A percentile compares a stretch with the other conserved stretches of the same genome.
Evolutionary conservation across 2,888 invertebrate genomes (phyloP).

Genomic region (Pseudococcus longispinus): DNA sequence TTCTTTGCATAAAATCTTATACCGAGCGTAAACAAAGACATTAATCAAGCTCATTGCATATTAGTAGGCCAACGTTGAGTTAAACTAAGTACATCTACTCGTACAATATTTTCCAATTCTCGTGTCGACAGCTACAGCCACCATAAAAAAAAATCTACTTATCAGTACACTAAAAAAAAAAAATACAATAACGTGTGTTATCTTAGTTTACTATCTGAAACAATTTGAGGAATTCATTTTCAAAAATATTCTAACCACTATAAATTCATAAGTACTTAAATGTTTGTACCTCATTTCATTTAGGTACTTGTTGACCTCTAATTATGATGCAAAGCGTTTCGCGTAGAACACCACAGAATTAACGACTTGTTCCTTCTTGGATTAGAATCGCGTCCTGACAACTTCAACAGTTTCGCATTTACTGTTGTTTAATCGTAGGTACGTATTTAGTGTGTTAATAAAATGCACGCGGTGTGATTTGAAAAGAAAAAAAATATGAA

Average conservation of each 20-base stretch:
- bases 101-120: background rate
- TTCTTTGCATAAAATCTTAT: background rate
- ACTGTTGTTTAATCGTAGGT: conserved; percentile 2
- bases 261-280: background rate
- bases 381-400: conserved; percentile 32
- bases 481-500: background rate
- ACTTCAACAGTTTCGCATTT: conserved; percentile 28
- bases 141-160: background rate
- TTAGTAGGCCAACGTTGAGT: background rate
- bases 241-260: background rate
- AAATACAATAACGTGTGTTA: background rate
- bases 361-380: conserved; percentile 33
- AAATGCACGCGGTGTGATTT: background rate
- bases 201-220: background rate
- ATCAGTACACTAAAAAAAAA: background rate
- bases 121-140: background rate
- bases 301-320: conserved; percentile 33
- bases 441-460: conserved; percentile 19
- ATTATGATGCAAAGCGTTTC: conserved; percentile 29
- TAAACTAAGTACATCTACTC: background rate
- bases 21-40: background rate
- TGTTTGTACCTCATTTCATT: conserved; percentile 16
- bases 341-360: conserved; percentile 28
- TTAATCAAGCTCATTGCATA: conserved; percentile 8
- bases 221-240: background rate